Percentiles rank a stretch among this genome's conserved stretches.
phyloP scores from a whole-genome alignment of 2,113 vertebrate genomes.

The Lucifuga dentata region DNA sequence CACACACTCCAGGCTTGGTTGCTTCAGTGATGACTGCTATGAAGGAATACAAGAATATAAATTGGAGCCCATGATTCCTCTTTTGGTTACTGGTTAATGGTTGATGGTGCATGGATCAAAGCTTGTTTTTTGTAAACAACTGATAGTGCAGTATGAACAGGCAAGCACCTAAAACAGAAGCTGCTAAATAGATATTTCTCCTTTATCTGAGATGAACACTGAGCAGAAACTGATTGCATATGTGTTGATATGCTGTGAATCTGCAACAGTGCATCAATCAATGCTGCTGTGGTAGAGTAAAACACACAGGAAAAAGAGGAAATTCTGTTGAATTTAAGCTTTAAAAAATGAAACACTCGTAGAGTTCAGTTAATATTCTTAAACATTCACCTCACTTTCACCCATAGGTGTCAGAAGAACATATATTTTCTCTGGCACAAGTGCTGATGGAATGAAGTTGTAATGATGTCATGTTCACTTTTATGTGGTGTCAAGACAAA shows the following conservation, averaged over 20 bases:
- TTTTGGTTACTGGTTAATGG: slow-evolving; percentile 61
- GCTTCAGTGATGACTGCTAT: slow-evolving; percentile 52
- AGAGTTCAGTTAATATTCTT: too few relatives aligned
- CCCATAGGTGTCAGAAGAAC: too few relatives aligned
- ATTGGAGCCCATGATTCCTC: slow-evolving; percentile 66
- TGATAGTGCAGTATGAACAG: slow-evolving; percentile 73
- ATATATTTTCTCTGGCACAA: too few relatives aligned
- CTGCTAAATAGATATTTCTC: slow-evolving; percentile 64
- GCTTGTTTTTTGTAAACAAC: slow-evolving; percentile 71
- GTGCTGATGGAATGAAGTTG: not conserved
- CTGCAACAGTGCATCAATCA: not conserved
- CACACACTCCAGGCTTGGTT: slow-evolving; percentile 4
- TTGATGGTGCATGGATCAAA: slow-evolving; percentile 79
- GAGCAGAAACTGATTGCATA: slow-evolving; percentile 7
- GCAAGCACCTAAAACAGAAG: slow-evolving; percentile 74
- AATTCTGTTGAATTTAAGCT: too few relatives aligned
- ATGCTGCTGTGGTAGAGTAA: too few relatives aligned
- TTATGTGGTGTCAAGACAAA: not conserved
- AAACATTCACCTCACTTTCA: too few relatives aligned
- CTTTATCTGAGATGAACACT: slow-evolving; percentile 40
- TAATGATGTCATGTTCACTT: not conserved
- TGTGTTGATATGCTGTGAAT: not conserved
- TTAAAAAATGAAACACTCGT: too few relatives aligned
- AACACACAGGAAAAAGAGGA: too few relatives aligned
- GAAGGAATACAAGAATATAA: slow-evolving; percentile 56